A percentile compares a stretch with the other conserved stretches of the same genome.
Conservation (phyloP, 1,140 invertebrate genomes). For the Drosophila punjabiensis region DNA sequence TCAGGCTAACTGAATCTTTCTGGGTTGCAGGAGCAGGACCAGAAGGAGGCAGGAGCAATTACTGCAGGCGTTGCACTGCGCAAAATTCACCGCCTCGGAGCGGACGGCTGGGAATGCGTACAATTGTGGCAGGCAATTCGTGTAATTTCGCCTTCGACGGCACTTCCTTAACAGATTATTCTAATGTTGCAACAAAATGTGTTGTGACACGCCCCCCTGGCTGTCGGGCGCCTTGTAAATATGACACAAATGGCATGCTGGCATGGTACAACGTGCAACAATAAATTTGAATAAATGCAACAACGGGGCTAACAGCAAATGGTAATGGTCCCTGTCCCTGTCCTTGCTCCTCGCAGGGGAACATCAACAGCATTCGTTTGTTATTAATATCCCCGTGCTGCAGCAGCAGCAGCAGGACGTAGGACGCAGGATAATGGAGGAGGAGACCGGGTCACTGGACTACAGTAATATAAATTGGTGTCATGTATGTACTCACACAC, state of each 20-base stretch:
- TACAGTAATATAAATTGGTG: conserved; percentile 59
- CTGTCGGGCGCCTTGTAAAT: conserved; percentile 50
- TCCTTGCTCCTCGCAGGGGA: conserved; percentile 50
- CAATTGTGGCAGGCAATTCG: conserved; percentile 45
- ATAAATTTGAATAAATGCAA: conserved; percentile 62
- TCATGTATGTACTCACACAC: conserved; percentile 46
- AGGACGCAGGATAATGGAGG: conserved; percentile 1
- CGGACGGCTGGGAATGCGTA: conserved; percentile 2
- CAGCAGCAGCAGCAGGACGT: not conserved
- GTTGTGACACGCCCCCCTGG: conserved; percentile 8
- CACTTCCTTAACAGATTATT: conserved; percentile 25
- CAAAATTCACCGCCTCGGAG: conserved; percentile 15
- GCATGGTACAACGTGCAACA: conserved; percentile 36
- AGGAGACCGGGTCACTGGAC: conserved; percentile 24
- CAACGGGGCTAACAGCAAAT: conserved; percentile 41
- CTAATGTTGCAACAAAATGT: conserved; percentile 36
- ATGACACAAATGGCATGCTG: conserved; percentile 58
- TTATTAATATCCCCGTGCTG: conserved; percentile 38
- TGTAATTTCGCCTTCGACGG: conserved; percentile 41
- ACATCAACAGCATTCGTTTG: conserved; percentile 57
- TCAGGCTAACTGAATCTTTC: conserved; percentile 54
- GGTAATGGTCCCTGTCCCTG: conserved; percentile 14
- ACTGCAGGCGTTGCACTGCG: conserved; percentile 33
- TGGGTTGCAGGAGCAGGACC: not conserved
- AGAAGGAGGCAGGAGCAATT: not conserved